A percentile compares a stretch with the other conserved stretches of the same genome.
Conservation (phyloP, 2,113 vertebrate genomes). For the Centropristis striata region DNA sequence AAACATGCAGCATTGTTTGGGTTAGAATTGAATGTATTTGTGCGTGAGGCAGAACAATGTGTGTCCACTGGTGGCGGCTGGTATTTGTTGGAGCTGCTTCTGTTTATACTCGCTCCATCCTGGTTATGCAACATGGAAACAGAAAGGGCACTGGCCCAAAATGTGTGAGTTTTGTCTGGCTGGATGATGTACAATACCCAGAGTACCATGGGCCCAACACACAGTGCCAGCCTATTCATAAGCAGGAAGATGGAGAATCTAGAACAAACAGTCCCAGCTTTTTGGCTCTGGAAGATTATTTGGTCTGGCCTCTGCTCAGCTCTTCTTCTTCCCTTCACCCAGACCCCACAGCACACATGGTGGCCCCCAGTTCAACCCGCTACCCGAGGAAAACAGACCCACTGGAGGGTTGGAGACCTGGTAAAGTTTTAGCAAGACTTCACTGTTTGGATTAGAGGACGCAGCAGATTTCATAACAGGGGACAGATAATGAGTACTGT, state of each 20-base stretch:
- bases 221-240: slow-evolving; percentile 64
- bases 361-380: slow-evolving; percentile 42
- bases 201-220: slow-evolving; percentile 53
- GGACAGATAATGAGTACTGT: slow-evolving; percentile 38
- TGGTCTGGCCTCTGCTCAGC: slow-evolving; percentile 36
- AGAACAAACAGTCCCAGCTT: slow-evolving; percentile 59
- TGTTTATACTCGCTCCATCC: slow-evolving; percentile 58
- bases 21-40: background rate
- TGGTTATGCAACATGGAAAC: slow-evolving; percentile 65
- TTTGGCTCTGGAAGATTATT: slow-evolving; percentile 58
- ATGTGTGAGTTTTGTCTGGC: slow-evolving; percentile 28
- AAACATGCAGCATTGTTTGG: background rate
- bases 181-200: slow-evolving; percentile 64
- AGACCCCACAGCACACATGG: slow-evolving; percentile 9
- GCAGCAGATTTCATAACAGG: slow-evolving; percentile 48
- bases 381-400: slow-evolving; percentile 19
- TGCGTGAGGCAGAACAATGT: slow-evolving; percentile 24
- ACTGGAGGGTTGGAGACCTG: slow-evolving; percentile 12
- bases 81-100: slow-evolving; percentile 41
- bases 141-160: slow-evolving; percentile 59
- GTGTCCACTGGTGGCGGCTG: slow-evolving; percentile 17
- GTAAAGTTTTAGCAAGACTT: slow-evolving; percentile 18
- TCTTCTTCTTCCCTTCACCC: slow-evolving; percentile 17
- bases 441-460: slow-evolving; percentile 33
- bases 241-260: slow-evolving; percentile 60